A percentile compares a stretch with the other conserved stretches of the same genome.
These are phyloP conservation scores for Dasysyrphus albostriatus DNA, from an alignment of 2,888 invertebrate genomes.

Conservation along the genomic window DNA sequence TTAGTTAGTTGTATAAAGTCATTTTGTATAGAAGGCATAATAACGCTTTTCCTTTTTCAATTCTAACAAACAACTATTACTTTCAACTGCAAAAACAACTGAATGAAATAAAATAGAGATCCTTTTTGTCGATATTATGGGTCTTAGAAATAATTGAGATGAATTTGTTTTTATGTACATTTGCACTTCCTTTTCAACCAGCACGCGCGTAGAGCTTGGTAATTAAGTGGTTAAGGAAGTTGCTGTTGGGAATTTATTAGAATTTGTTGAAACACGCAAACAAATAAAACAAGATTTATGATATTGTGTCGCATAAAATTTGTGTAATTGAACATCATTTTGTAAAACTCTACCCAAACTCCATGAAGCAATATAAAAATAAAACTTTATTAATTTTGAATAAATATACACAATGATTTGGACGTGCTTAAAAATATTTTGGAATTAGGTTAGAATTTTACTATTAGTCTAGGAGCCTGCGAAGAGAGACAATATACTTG, in stretches of 20 bases:
- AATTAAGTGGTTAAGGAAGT: slow-evolving; percentile 49
- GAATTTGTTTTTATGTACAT: slow-evolving; percentile 50
- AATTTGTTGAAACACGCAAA: slow-evolving; percentile 36
- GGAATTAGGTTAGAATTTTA: too few relatives aligned
- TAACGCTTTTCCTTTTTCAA: slow-evolving; percentile 22
- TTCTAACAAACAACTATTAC: neutral
- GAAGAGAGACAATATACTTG: too few relatives aligned
- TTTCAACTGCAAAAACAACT: slow-evolving; percentile 33
- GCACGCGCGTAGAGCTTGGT: neutral
- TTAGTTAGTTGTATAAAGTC: neutral
- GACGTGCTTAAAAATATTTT: too few relatives aligned
- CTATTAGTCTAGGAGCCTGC: too few relatives aligned
- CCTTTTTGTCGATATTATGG: slow-evolving; percentile 54
- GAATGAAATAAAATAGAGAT: slow-evolving; percentile 42
- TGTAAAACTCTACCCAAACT: too few relatives aligned
- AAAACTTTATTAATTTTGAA: too few relatives aligned
- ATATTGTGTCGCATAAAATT: neutral
- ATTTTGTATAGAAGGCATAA: slow-evolving; percentile 26
- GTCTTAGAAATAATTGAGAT: slow-evolving; percentile 58
- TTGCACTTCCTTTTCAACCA: neutral
- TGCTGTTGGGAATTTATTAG: slow-evolving; percentile 21
- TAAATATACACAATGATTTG: too few relatives aligned
- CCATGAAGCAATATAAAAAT: too few relatives aligned
- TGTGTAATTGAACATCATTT: neutral
- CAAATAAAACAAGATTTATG: neutral